Conservation (phyloP, 2,113 vertebrate genomes). For the Labrus mixtus region DNA sequence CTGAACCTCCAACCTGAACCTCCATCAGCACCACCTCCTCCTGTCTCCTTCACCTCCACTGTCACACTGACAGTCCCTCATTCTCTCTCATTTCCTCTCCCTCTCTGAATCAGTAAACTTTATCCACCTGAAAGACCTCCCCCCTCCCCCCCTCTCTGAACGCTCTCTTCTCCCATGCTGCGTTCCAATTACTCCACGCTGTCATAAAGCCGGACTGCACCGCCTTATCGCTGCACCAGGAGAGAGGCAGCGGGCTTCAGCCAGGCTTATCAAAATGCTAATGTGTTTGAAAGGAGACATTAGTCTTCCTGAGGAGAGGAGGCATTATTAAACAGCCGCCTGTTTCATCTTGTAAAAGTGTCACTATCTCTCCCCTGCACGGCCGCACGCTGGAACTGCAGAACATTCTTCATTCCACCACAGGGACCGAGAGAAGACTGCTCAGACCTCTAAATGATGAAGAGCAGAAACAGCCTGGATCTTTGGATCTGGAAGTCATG, state of each 20-base stretch:
- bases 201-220: conserved; percentile 35
- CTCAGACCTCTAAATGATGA: too few relatives aligned
- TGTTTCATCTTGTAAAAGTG: conserved; percentile 47
- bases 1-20: not conserved
- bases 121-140: conserved; percentile 30
- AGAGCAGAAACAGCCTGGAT: too few relatives aligned
- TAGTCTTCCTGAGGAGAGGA: conserved; percentile 52
- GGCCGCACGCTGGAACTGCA: conserved; percentile 19
- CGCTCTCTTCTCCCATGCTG: conserved; percentile 33
- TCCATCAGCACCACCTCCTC: conserved; percentile 10
- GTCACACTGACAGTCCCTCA: not conserved
- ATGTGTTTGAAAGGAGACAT: conserved; percentile 57
- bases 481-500: too few relatives aligned
- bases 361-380: conserved; percentile 22
- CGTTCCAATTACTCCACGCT: conserved; percentile 50
- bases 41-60: not conserved
- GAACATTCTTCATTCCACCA: conserved; percentile 10
- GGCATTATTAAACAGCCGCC: conserved; percentile 43
- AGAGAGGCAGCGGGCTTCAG: conserved; percentile 41
- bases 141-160: conserved; percentile 5
- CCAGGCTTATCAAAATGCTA: conserved; percentile 67
- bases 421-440: not conserved
- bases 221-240: conserved; percentile 40
- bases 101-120: conserved; percentile 40
- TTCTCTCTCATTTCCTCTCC: conserved; percentile 22